Evolutionary conservation across 2,888 invertebrate species (phyloP), one percentile per base, ranked within the genome.

Genomic region (Apamea anceps): DNA sequence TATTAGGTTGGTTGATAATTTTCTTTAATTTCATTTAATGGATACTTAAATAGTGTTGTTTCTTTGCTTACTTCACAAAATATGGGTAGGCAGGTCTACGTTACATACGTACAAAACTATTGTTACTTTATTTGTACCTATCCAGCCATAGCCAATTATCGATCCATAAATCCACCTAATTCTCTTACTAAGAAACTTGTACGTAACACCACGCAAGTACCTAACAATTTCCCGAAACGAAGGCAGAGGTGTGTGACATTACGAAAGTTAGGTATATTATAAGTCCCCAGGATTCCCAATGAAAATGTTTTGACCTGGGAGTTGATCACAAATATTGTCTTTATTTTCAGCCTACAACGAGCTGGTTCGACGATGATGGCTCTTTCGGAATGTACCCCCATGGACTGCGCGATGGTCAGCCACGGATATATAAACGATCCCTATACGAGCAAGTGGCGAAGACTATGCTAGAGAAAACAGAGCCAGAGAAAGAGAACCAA

Each of bases 341-440:
- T 45, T 15, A 5, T 63, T 95, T 93, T 4, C 94, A 97, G 96
- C 96, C 95, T 0, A 94, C 93, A 8, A 93, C 94, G 1, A 94
- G 90, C 80, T 96, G 96, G 96, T 96, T 95, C 89, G 96, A 96
- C 85, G 96, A 96, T 37, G 95, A 94, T 78, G 79, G 91, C 1
- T 74, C 91, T 3, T 94, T 95, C 85, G 94, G 94, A 0, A 37
- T 92, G 45, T 94, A 94, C 84, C 94, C 95, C 0, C 94, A 93
- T 79, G 92, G 92, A 0, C 87, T 93, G 2, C 92, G 93, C 63
- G 93, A 93, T 63, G 93, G 92, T 0, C 96, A 97, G 82, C 95
- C 96, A 0, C 92, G 97, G 51, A 96, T 97, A 83, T 96, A 96
- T 92, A 97, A 97, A 85, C 93, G 97, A n/a, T 95, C 96, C 2